Base-by-base conservation (phyloP, 2,797 vertebrate species). In the Coranthus polyacanthus region DNA sequence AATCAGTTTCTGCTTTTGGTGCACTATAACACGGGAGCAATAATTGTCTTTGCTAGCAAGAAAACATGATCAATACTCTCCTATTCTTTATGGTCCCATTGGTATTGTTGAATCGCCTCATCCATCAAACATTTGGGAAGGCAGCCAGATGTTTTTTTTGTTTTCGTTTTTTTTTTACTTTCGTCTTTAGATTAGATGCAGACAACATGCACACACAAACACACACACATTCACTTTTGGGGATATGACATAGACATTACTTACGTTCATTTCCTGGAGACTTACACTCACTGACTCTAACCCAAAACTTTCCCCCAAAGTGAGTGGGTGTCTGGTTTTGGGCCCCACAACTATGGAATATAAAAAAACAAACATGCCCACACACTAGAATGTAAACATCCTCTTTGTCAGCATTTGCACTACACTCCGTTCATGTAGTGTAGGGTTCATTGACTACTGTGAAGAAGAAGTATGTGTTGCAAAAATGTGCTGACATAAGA, bases 61-160 rank as follows among this genome's bases (percentile, higher is more conserved):
- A 70, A 38, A 38, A 81, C 60, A 54, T 72, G 73, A 84, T 92
- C 82, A 76, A 88, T 90, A 83, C 18, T 44, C 5, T 58, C 62
- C 34, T 59, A 42, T 83, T 83, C 62, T 87, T 82, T 86, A 75
- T 81, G 68, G 83, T 83, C 72, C 74, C 44, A 26, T 64, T 82
- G 70, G 78, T 60, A 68, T 75, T 45, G 52, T 60, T 59, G 44
- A 83, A 67, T 63, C 58, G 55, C 73, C 71, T 75, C 73, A 83
- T 89, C 75, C 51, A 80, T 85, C 72, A 52, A 37, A 21, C 17
- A 38, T 80, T 86, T 42, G 47, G 73, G 68, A 85, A 62, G 53
- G 50, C 59, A 54, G 54, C 65, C 78, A 75, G 82, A n/a, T n/a
- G 50, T 65, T 72, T 61, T 59, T 63, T 75, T 69, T 70, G 39